These are phyloP conservation scores for Cathartes aura DNA, from an alignment of 2,113 vertebrate genomes.

Conservation along the genomic window DNA sequence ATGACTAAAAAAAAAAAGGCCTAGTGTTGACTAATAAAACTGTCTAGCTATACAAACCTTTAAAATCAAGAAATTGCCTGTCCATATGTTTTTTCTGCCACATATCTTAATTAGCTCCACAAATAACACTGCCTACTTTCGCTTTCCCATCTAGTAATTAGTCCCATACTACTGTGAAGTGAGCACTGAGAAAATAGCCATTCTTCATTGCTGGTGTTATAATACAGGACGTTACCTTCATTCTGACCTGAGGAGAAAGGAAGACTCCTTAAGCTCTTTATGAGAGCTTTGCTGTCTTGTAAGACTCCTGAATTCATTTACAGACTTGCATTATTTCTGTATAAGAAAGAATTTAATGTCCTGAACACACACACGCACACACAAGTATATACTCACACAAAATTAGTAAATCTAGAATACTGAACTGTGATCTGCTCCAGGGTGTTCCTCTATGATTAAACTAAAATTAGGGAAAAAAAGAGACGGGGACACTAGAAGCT, in stretches of 20 bases:
- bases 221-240: not conserved
- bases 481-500: not conserved
- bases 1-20: not conserved
- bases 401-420: not conserved
- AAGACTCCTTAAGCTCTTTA: not conserved
- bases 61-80: slow-evolving; percentile 46
- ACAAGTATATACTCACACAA: not conserved
- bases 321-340: not conserved
- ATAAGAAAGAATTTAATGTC: not conserved
- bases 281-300: not conserved
- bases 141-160: slow-evolving; percentile 18
- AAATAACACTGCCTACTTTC: not conserved
- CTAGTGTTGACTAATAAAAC: slow-evolving; percentile 20
- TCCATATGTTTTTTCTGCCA: not conserved
- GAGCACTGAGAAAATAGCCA: not conserved
- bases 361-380: not conserved
- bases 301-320: not conserved
- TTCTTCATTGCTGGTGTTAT: not conserved
- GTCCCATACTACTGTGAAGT: not conserved
- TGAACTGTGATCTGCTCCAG: not conserved
- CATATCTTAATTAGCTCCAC: slow-evolving; percentile 27
- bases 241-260: not conserved
- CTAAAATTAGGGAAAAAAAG: not conserved
- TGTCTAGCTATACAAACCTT: slow-evolving; percentile 4
- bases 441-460: not conserved